phyloP scores from a whole-genome alignment of 2,888 invertebrate species.

The Cerastoderma edule region DNA sequence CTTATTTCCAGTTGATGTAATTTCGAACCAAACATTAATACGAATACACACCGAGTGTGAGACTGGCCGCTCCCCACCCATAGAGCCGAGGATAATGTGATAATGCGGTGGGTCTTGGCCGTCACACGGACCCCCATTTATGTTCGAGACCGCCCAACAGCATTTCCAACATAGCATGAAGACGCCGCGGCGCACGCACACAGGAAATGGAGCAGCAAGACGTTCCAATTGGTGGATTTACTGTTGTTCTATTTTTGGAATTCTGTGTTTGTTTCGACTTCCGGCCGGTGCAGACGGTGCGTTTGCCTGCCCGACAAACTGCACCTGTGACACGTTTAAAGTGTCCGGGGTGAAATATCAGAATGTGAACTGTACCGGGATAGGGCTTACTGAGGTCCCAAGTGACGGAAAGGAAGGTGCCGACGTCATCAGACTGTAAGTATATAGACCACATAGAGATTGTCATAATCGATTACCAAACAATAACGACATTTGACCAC shows the following conservation, averaged over 20 bases:
- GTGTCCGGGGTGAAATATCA: constrained; percentile 28
- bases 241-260: constrained; percentile 30
- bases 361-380: constrained; percentile 41
- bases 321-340: constrained; percentile 29
- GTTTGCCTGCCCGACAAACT: constrained; percentile 24
- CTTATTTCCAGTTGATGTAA: constrained; percentile 18
- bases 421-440: constrained; percentile 48
- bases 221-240: constrained; percentile 20
- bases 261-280: constrained; percentile 36
- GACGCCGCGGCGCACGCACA: neutral
- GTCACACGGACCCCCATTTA: constrained; percentile 21
- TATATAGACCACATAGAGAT: no score
- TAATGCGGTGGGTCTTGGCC: constrained; percentile 19
- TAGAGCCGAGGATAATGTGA: constrained; percentile 5
- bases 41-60: neutral
- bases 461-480: no score
- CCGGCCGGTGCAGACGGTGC: constrained; percentile 25
- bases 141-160: constrained; percentile 13
- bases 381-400: constrained; percentile 39
- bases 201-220: constrained; percentile 22
- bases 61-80: neutral
- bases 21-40: neutral
- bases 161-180: constrained; percentile 23
- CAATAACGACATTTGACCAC: no score
- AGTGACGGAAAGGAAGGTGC: constrained; percentile 42